Conservation (phyloP, 2,888 invertebrate genomes). For the Panopea generosa region DNA sequence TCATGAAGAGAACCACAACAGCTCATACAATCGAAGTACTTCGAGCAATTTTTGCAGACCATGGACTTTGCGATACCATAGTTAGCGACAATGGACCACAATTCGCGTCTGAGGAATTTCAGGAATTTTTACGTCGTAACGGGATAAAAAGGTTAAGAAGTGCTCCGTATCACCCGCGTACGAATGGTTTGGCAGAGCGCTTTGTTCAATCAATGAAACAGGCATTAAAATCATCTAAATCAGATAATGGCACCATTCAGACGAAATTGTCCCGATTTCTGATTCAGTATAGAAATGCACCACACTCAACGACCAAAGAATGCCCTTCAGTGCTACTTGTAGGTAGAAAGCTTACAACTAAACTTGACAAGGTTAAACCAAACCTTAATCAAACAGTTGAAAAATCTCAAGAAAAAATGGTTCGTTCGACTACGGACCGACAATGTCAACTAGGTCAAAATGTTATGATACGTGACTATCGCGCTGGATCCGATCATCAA, state of each 20-base stretch:
- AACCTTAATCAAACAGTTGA: conserved; percentile 14
- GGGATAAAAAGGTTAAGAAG: conserved; percentile 56
- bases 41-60: conserved; percentile 68
- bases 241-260: conserved; percentile 25
- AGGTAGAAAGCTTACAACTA: conserved; percentile 54
- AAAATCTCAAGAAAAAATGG: conserved; percentile 32
- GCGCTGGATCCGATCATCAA: neutral
- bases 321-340: conserved; percentile 26
- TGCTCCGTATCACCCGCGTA: conserved; percentile 25
- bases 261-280: conserved; percentile 29
- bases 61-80: conserved; percentile 73
- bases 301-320: conserved; percentile 32
- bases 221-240: conserved; percentile 41
- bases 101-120: conserved; percentile 61
- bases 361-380: conserved; percentile 30
- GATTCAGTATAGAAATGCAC: conserved; percentile 26
- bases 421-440: conserved; percentile 10
- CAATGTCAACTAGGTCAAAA: conserved; percentile 18
- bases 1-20: conserved; percentile 22
- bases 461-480: conserved; percentile 24
- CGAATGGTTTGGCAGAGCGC: conserved; percentile 62
- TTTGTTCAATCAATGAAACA: conserved; percentile 66
- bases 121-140: conserved; percentile 34
- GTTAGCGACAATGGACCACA: conserved; percentile 80
- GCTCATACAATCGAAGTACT: conserved; percentile 56